These are phyloP conservation scores for Notolepis coatsorum DNA, from an alignment of 2,797 vertebrate genomes.

Conservation along the genomic window DNA sequence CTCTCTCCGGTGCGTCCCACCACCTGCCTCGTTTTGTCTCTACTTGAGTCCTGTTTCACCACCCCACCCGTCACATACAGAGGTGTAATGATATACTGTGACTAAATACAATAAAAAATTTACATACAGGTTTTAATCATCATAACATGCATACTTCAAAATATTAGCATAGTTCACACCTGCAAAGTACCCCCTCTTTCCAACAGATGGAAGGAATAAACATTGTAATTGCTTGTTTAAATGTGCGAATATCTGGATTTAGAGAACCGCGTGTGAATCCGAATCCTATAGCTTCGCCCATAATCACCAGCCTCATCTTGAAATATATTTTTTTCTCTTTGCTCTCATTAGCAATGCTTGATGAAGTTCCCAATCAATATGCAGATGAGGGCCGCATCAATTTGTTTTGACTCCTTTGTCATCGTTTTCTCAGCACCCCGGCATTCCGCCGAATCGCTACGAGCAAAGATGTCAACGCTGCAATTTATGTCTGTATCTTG, in stretches of 20 bases:
- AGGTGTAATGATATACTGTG: slow-evolving; percentile 1
- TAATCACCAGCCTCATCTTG: slow-evolving; percentile 72
- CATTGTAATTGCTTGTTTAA: slow-evolving; percentile 64
- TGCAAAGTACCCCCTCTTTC: slow-evolving; percentile 35
- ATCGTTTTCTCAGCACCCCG: slow-evolving; percentile 35
- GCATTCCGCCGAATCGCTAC: slow-evolving; percentile 20
- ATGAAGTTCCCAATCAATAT: slow-evolving; percentile 84
- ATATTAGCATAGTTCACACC: slow-evolving; percentile 53
- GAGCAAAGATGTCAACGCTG: slow-evolving; percentile 39
- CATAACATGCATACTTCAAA: slow-evolving; percentile 31
- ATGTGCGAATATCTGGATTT: slow-evolving; percentile 58
- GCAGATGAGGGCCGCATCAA: slow-evolving; percentile 77
- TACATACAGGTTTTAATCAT: slow-evolving; percentile 11
- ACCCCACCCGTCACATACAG: no score
- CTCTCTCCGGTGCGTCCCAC: no score
- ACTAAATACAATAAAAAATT: slow-evolving; percentile 4
- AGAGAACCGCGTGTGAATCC: slow-evolving; percentile 56
- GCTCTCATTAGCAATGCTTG: slow-evolving; percentile 78
- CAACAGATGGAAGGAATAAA: slow-evolving; percentile 45
- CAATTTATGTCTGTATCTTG: slow-evolving; percentile 22
- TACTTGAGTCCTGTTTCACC: no score
- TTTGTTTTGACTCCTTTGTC: slow-evolving; percentile 66
- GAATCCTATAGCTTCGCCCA: slow-evolving; percentile 69
- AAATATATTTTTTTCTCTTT: slow-evolving; percentile 50
- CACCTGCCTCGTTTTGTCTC: no score